Evolutionary conservation across 2,888 invertebrate genomes (phyloP).

Genomic region (Pharmacophagus antenor): DNA sequence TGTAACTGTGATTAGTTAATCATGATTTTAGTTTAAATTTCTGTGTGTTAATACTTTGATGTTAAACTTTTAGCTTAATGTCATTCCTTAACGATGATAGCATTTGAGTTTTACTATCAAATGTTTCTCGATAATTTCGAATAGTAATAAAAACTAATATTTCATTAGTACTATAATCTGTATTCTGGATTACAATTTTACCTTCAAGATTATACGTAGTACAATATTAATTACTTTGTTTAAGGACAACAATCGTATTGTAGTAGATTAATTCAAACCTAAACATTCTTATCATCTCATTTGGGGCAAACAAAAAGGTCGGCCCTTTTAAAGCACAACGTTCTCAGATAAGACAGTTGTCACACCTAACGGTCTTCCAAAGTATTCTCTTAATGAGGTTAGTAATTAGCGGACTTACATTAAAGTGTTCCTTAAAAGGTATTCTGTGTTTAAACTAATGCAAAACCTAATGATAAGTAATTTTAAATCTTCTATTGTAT

Average conservation of each 20-base stretch:
- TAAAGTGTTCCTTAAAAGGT: slow-evolving; percentile 13
- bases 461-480: slow-evolving; percentile 4
- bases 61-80: too few relatives aligned
- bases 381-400: slow-evolving; percentile 16
- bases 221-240: neutral
- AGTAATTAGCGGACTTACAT: slow-evolving; percentile 17
- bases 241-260: neutral
- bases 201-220: neutral
- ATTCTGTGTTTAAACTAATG: slow-evolving; percentile 8
- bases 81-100: too few relatives aligned
- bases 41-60: too few relatives aligned
- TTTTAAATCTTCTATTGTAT: neutral
- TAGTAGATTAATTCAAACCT: neutral
- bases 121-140: too few relatives aligned
- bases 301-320: slow-evolving; percentile 7
- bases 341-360: slow-evolving; percentile 9
- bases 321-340: slow-evolving; percentile 20
- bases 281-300: neutral
- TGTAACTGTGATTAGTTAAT: too few relatives aligned
- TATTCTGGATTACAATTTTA: neutral
- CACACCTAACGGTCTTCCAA: slow-evolving; percentile 13
- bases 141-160: too few relatives aligned
- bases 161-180: too few relatives aligned
- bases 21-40: too few relatives aligned
- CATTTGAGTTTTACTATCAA: too few relatives aligned